Evolutionary conservation across 2,888 invertebrate genomes (phyloP).

Genomic region (Drosophila prolongata): DNA sequence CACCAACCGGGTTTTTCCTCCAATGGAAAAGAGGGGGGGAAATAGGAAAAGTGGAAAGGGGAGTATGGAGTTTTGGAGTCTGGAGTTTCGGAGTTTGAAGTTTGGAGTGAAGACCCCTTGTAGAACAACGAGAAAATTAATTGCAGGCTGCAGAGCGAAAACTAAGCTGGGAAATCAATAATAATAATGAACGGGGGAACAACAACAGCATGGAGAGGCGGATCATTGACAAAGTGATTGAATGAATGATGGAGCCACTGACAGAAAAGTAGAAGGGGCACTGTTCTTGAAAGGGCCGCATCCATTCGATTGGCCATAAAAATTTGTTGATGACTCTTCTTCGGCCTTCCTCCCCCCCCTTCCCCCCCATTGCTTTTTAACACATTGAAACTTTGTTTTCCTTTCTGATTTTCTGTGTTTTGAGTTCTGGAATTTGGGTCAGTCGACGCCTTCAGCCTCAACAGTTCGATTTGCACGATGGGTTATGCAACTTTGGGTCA

Average conservation of each 20-base stretch:
- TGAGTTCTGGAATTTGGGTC: constrained; percentile 63
- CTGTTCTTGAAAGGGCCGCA: constrained; percentile 38
- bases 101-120: constrained; percentile 1
- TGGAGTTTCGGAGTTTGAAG: not conserved
- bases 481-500: constrained; percentile 28
- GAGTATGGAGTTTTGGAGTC: too few species aligned
- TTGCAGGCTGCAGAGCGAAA: constrained; percentile 66
- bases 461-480: constrained; percentile 21
- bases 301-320: constrained; percentile 49
- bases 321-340: constrained; percentile 65
- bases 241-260: constrained; percentile 63
- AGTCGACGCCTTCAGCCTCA: constrained; percentile 31
- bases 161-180: constrained; percentile 76
- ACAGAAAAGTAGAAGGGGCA: constrained; percentile 8
- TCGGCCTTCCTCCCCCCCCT: not conserved
- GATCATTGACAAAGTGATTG: constrained; percentile 79
- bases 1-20: constrained; percentile 45
- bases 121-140: constrained; percentile 69
- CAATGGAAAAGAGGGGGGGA: not conserved
- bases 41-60: not conserved
- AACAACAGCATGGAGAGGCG: constrained; percentile 46
- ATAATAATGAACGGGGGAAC: constrained; percentile 69
- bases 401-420: constrained; percentile 33
- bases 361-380: constrained; percentile 53
- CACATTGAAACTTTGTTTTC: constrained; percentile 54